Evolutionary conservation across 1,140 invertebrate species (phyloP).

Genomic region (Drosophila ohnishii): DNA sequence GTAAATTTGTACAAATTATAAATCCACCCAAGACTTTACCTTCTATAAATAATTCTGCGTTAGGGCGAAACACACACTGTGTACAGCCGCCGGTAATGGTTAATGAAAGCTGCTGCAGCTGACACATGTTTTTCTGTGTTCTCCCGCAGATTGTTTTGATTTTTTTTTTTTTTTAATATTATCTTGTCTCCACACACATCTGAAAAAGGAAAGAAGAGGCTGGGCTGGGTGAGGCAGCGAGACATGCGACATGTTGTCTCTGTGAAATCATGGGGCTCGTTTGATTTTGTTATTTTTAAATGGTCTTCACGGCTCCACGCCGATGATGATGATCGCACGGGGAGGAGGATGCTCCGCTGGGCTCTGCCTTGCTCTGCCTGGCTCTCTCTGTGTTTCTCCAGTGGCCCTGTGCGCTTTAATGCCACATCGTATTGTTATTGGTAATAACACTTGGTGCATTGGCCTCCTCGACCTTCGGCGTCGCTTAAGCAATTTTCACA

Average conservation of each 20-base stretch:
- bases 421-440: constrained; percentile 27
- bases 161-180: constrained; percentile 2
- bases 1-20: neutral
- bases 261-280: constrained; percentile 28
- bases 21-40: neutral
- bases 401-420: constrained; percentile 21
- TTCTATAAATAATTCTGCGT: constrained; percentile 6
- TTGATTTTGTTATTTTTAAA: constrained; percentile 38
- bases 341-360: neutral
- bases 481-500: constrained; percentile 30
- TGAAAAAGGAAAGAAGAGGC: constrained; percentile 6
- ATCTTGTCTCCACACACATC: constrained; percentile 1
- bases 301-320: constrained; percentile 26
- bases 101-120: constrained; percentile 20
- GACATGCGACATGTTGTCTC: constrained; percentile 33
- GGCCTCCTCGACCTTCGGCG: constrained; percentile 30
- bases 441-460: constrained; percentile 41
- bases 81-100: constrained; percentile 5
- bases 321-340: constrained; percentile 15
- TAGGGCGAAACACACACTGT: constrained; percentile 1
- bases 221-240: neutral
- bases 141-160: constrained; percentile 23
- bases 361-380: neutral
- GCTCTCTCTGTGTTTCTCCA: constrained; percentile 3
- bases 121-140: constrained; percentile 29